phyloP scores from a whole-genome alignment of 2,888 invertebrate species.

The Yponomeuta cagnagella region DNA sequence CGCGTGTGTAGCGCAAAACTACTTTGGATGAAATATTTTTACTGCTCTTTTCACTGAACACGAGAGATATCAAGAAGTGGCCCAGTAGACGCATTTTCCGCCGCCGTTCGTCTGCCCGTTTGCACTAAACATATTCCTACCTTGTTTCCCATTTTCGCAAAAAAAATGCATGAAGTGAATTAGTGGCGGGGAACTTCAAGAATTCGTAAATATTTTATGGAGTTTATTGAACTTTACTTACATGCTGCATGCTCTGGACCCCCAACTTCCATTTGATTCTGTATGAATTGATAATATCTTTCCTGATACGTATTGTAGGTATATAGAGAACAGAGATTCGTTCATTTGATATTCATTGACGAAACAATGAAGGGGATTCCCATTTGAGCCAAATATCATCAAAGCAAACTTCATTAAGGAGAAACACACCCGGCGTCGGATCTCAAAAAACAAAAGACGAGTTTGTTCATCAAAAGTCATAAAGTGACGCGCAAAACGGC shows the following conservation, averaged over 20 bases:
- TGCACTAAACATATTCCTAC: constrained; percentile 13
- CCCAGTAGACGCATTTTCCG: neutral
- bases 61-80: constrained; percentile 15
- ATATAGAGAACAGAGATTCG: neutral
- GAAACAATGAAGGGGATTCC: neutral
- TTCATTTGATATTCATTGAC: neutral
- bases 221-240: neutral
- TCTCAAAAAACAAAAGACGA: constrained; percentile 31
- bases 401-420: constrained; percentile 12
- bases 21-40: constrained; percentile 26
- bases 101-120: constrained; percentile 8
- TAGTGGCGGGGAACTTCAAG: neutral
- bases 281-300: too few relatives aligned
- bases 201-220: neutral
- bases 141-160: neutral
- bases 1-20: constrained; percentile 23
- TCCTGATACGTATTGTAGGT: too few relatives aligned
- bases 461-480: constrained; percentile 34
- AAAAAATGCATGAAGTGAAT: neutral
- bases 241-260: too few relatives aligned
- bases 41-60: constrained; percentile 22
- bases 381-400: neutral
- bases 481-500: constrained; percentile 31
- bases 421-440: neutral
- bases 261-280: too few relatives aligned